Evolutionary conservation across 2,113 vertebrate genomes (phyloP).

Genomic region (Microtus montanus): DNA sequence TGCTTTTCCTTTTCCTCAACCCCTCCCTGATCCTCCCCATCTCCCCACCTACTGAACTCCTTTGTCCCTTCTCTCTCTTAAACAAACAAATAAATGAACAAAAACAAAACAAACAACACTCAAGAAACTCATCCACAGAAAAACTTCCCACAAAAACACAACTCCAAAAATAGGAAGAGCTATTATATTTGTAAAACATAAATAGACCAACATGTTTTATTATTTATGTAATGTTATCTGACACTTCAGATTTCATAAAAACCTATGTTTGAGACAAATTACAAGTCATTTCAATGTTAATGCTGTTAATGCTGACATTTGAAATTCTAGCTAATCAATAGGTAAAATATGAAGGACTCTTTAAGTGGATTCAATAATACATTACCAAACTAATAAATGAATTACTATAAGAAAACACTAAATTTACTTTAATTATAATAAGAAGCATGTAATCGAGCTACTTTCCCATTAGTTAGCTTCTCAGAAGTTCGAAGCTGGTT

Average conservation of each 20-base stretch:
- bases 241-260: not conserved
- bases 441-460: not conserved
- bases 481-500: not conserved
- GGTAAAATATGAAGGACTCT: slow-evolving; percentile 3
- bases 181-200: not conserved
- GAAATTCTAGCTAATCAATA: not conserved
- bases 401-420: not conserved
- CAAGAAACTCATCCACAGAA: not conserved
- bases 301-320: not conserved
- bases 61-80: not conserved
- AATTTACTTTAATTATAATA: not conserved
- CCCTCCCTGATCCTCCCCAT: not conserved
- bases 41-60: not conserved
- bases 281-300: not conserved
- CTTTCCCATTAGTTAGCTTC: not conserved
- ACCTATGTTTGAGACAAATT: not conserved
- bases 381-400: not conserved
- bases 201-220: not conserved
- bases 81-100: not conserved
- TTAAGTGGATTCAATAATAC: not conserved
- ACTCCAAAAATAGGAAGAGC: not conserved
- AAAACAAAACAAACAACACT: not conserved
- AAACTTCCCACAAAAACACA: not conserved
- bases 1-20: not conserved
- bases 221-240: slow-evolving; percentile 6